These are phyloP conservation scores for Erpobdella octoculata DNA, from an alignment of 2,888 invertebrate genomes.

Conservation along the genomic window DNA sequence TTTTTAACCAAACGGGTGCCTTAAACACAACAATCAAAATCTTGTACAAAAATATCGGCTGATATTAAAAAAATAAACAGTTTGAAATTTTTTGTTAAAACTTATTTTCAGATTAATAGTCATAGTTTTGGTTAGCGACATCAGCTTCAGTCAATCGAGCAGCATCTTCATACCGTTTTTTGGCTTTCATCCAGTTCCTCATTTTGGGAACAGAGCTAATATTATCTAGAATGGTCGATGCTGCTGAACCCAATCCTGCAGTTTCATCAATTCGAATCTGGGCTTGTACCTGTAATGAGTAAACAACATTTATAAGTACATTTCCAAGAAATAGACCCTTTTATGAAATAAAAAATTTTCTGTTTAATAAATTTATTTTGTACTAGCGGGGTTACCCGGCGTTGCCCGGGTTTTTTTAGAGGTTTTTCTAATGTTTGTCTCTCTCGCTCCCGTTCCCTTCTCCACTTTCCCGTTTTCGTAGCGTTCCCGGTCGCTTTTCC, in stretches of 20 bases:
- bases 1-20: too few species aligned
- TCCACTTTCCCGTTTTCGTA: too few species aligned
- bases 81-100: background rate
- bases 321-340: background rate
- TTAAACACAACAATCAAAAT: too few species aligned
- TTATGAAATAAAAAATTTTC: too few species aligned
- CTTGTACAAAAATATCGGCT: too few species aligned
- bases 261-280: background rate
- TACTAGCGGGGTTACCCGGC: too few species aligned
- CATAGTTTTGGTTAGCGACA: background rate
- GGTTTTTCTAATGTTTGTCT: too few species aligned
- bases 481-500: too few species aligned
- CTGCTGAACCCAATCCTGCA: background rate
- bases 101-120: background rate
- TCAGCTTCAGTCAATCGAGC: background rate
- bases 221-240: background rate
- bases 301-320: background rate
- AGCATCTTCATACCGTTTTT: slow-evolving; percentile 15
- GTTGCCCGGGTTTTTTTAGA: too few species aligned
- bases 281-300: background rate
- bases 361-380: too few species aligned
- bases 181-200: slow-evolving; percentile 3
- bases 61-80: too few species aligned
- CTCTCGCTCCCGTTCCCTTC: too few species aligned
- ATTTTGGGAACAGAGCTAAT: background rate